A percentile compares a stretch with the other conserved stretches of the same genome.
These are phyloP conservation scores for Thryonomys swinderianus DNA, from an alignment of 2,113 vertebrate genomes.

Conservation along the genomic window DNA sequence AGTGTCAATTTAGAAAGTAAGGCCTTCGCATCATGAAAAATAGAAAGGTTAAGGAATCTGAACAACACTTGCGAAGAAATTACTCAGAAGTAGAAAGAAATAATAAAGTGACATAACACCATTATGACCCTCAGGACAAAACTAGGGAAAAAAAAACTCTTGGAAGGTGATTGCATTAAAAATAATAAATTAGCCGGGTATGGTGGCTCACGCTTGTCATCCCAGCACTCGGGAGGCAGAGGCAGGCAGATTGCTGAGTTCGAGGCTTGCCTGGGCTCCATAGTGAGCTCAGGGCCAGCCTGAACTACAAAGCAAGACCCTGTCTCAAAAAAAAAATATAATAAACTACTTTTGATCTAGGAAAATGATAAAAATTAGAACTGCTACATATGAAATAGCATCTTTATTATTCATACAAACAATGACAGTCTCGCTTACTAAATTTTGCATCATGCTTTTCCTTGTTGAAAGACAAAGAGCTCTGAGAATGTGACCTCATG, in stretches of 20 bases:
- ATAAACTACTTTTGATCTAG: slow-evolving; percentile 23
- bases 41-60: slow-evolving; percentile 79
- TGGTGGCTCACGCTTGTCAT: too few species aligned
- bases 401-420: slow-evolving; percentile 3
- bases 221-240: too few species aligned
- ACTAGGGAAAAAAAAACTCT: slow-evolving; percentile 72
- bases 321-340: too few species aligned
- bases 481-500: slow-evolving; percentile 2
- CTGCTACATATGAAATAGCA: neutral
- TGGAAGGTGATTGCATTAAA: slow-evolving; percentile 61
- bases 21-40: slow-evolving; percentile 69
- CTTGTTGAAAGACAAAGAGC: slow-evolving; percentile 5
- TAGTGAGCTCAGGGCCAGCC: too few species aligned
- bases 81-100: slow-evolving; percentile 73
- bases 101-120: slow-evolving; percentile 77
- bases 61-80: slow-evolving; percentile 73
- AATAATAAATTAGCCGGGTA: too few species aligned
- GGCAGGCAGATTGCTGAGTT: too few species aligned
- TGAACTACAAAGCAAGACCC: too few species aligned
- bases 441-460: slow-evolving; percentile 21
- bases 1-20: slow-evolving; percentile 58
- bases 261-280: too few species aligned
- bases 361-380: slow-evolving; percentile 61
- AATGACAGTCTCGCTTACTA: neutral
- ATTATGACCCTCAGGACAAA: slow-evolving; percentile 42